Conservation (phyloP, 2,888 invertebrate species). For the Cheilosia urbana region DNA sequence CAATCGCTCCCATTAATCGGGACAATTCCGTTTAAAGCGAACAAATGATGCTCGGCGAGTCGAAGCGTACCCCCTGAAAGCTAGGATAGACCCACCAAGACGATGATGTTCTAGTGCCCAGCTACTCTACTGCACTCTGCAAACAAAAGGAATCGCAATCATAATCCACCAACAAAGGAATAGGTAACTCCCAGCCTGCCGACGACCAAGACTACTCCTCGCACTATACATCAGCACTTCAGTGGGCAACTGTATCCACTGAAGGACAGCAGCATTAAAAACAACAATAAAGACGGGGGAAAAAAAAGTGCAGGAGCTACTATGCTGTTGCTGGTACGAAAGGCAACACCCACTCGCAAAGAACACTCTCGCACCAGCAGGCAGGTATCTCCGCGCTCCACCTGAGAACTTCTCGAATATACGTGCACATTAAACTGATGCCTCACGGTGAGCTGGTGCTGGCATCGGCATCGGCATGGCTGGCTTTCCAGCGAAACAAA, state of each 20-base stretch:
- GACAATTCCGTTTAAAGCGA: constrained; percentile 61
- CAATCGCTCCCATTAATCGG: constrained; percentile 64
- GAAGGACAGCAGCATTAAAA: constrained; percentile 16
- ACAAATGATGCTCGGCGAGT: constrained; percentile 39
- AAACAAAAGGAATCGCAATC: constrained; percentile 56
- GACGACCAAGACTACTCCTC: constrained; percentile 36
- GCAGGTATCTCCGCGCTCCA: neutral
- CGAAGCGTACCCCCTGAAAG: constrained; percentile 11
- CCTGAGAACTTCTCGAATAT: constrained; percentile 34
- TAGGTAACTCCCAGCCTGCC: constrained; percentile 56
- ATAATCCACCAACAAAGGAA: constrained; percentile 62
- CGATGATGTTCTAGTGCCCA: constrained; percentile 18
- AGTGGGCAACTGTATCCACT: constrained; percentile 40
- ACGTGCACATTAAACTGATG: constrained; percentile 18
- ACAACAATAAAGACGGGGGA: constrained; percentile 22
- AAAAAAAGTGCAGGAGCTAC: constrained; percentile 58
- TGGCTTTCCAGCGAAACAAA: constrained; percentile 53
- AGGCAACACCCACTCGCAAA: constrained; percentile 62
- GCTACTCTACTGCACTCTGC: constrained; percentile 13
- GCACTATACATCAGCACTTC: constrained; percentile 14
- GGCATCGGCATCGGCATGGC: neutral
- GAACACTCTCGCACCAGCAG: constrained; percentile 21
- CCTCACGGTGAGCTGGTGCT: constrained; percentile 39
- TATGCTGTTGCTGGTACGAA: constrained; percentile 38
- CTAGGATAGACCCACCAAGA: constrained; percentile 61